These are phyloP conservation scores for Schizothorax lantsangensis DNA, from an alignment of 2,797 vertebrate species.

Conservation along the genomic window DNA sequence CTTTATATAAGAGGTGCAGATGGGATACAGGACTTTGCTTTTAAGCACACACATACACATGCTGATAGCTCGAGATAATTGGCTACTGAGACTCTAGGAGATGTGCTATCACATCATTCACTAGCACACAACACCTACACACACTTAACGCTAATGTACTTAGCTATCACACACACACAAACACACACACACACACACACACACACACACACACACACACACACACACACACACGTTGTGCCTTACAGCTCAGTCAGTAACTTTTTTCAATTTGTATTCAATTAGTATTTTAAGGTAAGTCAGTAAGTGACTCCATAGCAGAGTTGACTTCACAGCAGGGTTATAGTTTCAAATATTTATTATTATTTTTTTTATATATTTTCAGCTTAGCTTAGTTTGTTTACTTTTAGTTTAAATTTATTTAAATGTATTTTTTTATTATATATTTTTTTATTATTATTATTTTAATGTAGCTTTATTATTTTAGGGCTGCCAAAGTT, in stretches of 20 bases:
- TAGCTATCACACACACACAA: slow-evolving; percentile 1
- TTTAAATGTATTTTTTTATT: no score
- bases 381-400: no score
- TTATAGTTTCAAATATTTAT: background rate
- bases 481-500: background rate
- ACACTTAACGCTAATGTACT: slow-evolving; percentile 48
- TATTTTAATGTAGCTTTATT: background rate
- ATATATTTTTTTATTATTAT: no score
- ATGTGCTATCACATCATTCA: slow-evolving; percentile 52
- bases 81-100: slow-evolving; percentile 23
- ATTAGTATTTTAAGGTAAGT: no score
- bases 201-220: background rate
- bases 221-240: background rate
- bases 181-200: background rate
- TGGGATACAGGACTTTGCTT: slow-evolving; percentile 12
- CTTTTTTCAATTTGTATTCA: no score
- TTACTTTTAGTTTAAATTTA: no score
- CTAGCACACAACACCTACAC: slow-evolving; percentile 48
- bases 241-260: background rate
- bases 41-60: slow-evolving; percentile 10
- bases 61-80: slow-evolving; percentile 26
- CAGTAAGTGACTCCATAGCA: no score
- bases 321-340: background rate
- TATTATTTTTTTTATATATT: no score
- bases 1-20: slow-evolving; percentile 38